Conservation (phyloP, 2,888 invertebrate species). For the Catocala fraxini region DNA sequence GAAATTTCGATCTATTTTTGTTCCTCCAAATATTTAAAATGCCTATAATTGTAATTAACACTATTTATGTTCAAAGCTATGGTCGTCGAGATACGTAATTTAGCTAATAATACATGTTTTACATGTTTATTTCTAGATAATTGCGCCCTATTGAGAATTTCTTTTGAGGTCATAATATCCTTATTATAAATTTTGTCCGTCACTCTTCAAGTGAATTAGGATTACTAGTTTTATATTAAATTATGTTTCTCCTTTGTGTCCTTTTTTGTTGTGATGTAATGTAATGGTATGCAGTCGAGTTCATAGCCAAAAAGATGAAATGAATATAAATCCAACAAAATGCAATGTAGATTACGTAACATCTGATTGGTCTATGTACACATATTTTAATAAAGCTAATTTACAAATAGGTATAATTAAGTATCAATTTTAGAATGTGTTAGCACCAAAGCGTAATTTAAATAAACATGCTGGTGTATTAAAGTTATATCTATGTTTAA, state of each 20-base stretch:
- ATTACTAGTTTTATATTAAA: background rate
- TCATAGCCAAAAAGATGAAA: background rate
- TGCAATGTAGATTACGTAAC: background rate
- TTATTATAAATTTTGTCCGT: too few species aligned
- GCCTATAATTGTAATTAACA: too few species aligned
- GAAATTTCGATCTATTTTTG: too few species aligned
- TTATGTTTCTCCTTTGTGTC: slow-evolving; percentile 1
- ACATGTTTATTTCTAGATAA: too few species aligned
- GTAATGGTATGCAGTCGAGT: background rate
- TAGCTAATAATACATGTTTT: too few species aligned
- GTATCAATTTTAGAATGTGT: slow-evolving; percentile 44
- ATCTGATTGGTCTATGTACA: background rate
- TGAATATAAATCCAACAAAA: background rate
- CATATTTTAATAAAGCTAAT: background rate
- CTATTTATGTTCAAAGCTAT: too few species aligned
- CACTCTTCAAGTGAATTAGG: too few species aligned
- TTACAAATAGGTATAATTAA: background rate
- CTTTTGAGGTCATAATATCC: too few species aligned
- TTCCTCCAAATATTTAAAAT: too few species aligned
- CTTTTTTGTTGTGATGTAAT: too few species aligned
- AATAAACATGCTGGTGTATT: slow-evolving; percentile 65
- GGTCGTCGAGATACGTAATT: too few species aligned
- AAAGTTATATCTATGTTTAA: slow-evolving; percentile 43
- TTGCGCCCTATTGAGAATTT: too few species aligned
- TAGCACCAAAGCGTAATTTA: slow-evolving; percentile 69